Base-by-base conservation (phyloP, 2,888 invertebrate genomes). In the Polylopha cassiicola region DNA sequence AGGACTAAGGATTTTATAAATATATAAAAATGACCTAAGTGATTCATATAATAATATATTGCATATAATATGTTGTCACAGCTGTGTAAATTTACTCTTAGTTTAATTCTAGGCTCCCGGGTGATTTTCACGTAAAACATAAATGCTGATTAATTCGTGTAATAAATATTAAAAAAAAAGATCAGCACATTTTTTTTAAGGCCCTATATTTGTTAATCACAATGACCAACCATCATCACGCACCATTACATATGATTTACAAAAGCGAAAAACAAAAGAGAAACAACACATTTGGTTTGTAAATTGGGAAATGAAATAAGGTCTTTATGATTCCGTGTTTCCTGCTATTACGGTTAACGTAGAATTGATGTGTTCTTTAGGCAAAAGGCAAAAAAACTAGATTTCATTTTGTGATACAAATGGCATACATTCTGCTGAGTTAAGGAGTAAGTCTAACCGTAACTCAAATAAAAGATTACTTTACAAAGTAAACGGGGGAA, bases 331-430 rank as follows among this genome's bases (percentile, higher is more conserved):
- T 41, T 41, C 21, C 41, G 36, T 41, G 41, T 41, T 41, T 36
- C 41, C 30, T 16, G 10, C 36, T 29, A 41, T 41, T 41, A 41
- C 24, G 28, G 30, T 36, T 41, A 41, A 41, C 36, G 41, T 41
- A 36, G 34, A 36, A 36, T 41, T 41, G 41, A 41, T 41, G 39
- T 39, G n/a, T n/a, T n/a, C n/a, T n/a, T n/a, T n/a, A n/a, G n/a
- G n/a, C n/a, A n/a, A n/a, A n/a, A n/a, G n/a, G n/a, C n/a, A n/a
- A n/a, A n/a, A n/a, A n/a, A n/a, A n/a, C n/a, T n/a, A 39, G 29
- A 18, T 29, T 20, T 15, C 15, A 16, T 36, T 41, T 30, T 8
- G n/a, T 9, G n/a, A 10, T 22, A 28, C 28, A 33, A 13, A 33
- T 28, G 17, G 9, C 21, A 27, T 28, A 33, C 27, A 28, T 9